Percentiles rank a stretch among this genome's conserved stretches.
Evolutionary conservation across 2,113 vertebrate genomes (phyloP).

Genomic region (Macrotis lagotis): DNA sequence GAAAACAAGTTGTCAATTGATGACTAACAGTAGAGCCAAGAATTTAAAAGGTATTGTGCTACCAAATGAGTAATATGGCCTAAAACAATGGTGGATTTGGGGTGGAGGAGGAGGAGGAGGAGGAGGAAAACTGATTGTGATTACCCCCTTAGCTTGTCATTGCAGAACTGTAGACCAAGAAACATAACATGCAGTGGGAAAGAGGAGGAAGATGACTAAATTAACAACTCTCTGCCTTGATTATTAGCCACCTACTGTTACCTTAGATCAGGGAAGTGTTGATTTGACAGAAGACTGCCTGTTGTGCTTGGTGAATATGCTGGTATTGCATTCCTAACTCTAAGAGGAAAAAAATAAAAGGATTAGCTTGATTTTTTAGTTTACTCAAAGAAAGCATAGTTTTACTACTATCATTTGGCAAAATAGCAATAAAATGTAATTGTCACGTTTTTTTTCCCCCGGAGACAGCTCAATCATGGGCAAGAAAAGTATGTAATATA

Average conservation of each 20-base stretch:
- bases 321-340: constrained; percentile 5
- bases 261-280: constrained; percentile 45
- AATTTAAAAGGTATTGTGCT: constrained; percentile 45
- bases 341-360: not conserved
- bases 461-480: not conserved
- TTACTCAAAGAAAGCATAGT: not conserved
- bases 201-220: constrained; percentile 33
- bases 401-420: not conserved
- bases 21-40: constrained; percentile 65
- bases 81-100: constrained; percentile 46
- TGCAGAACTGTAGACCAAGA: not conserved
- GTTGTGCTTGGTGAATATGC: not conserved
- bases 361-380: not conserved
- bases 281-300: constrained; percentile 25
- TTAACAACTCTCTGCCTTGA: not conserved
- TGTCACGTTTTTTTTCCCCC: not conserved
- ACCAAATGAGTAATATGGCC: constrained; percentile 44
- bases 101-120: constrained; percentile 37
- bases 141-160: not conserved
- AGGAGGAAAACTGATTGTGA: constrained; percentile 47
- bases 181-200: constrained; percentile 34
- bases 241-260: constrained; percentile 50
- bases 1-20: constrained; percentile 65
- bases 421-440: not conserved
- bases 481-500: not conserved